These are phyloP conservation scores for Elmis aenea DNA, from an alignment of 2,888 invertebrate species.

Conservation along the genomic window DNA sequence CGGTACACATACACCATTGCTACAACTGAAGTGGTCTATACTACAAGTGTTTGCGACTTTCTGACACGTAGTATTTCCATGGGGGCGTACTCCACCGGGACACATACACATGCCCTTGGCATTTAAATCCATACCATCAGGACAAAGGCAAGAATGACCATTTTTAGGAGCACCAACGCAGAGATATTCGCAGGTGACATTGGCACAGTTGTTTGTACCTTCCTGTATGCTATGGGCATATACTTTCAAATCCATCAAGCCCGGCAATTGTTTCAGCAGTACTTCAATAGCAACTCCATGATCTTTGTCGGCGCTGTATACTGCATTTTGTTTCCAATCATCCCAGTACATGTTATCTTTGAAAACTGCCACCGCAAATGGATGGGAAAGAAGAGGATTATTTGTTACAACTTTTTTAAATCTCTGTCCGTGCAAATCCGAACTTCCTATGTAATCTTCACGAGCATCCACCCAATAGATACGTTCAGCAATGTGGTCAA, in stretches of 20 bases:
- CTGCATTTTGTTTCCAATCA: conserved; percentile 77
- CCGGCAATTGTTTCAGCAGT: conserved; percentile 53
- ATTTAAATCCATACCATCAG: conserved; percentile 58
- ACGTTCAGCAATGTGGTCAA: conserved; percentile 74
- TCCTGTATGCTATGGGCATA: conserved; percentile 71
- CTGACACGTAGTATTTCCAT: conserved; percentile 66
- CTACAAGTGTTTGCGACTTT: conserved; percentile 56
- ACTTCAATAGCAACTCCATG: conserved; percentile 58
- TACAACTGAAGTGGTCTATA: conserved; percentile 54
- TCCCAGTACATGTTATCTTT: conserved; percentile 88
- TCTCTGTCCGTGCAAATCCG: conserved; percentile 63
- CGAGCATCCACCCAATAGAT: conserved; percentile 87
- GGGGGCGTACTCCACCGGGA: conserved; percentile 61
- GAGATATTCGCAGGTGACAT: conserved; percentile 62
- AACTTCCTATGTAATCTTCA: conserved; percentile 74
- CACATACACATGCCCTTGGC: conserved; percentile 66
- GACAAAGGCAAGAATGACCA: conserved; percentile 70
- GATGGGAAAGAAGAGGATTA: conserved; percentile 68
- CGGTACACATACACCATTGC: conserved; percentile 57
- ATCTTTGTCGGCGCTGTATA: conserved; percentile 77
- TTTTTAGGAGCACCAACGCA: conserved; percentile 70
- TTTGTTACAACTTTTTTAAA: conserved; percentile 59
- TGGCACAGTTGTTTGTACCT: conserved; percentile 67
- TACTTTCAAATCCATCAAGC: conserved; percentile 80
- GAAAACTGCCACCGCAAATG: conserved; percentile 80